A percentile compares a stretch with the other conserved stretches of the same genome.
Evolutionary conservation across 2,797 vertebrate species (phyloP).

Genomic region (Buceros bicornis): DNA sequence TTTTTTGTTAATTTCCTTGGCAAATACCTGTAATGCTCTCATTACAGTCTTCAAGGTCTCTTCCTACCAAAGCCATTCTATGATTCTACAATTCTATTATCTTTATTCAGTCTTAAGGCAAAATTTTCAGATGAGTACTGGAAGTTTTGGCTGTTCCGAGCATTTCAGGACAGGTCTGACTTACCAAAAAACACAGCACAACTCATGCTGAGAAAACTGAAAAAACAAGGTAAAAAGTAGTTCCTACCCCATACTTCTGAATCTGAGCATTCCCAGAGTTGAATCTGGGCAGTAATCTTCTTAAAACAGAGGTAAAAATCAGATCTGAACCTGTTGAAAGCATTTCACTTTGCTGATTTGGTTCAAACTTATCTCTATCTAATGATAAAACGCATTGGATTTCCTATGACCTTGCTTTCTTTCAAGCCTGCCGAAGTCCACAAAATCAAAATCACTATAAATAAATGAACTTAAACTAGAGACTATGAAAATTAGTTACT

Average conservation of each 20-base stretch:
- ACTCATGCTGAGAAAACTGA: not conserved
- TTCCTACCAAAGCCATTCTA: not conserved
- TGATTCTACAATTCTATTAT: not conserved
- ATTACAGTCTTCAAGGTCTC: not conserved
- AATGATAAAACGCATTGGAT: not conserved
- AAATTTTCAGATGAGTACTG: not conserved
- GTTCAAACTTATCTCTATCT: not conserved
- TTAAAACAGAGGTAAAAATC: not conserved
- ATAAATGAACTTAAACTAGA: conserved; percentile 42
- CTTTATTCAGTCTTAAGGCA: not conserved
- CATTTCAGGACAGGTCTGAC: not conserved
- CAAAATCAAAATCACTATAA: conserved; percentile 18
- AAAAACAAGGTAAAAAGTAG: not conserved
- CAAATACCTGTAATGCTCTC: not conserved
- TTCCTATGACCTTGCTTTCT: not conserved
- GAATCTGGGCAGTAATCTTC: not conserved
- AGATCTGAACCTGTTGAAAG: not conserved
- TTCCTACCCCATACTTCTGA: not conserved
- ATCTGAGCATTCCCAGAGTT: not conserved
- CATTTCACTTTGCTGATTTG: not conserved
- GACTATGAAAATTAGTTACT: not conserved
- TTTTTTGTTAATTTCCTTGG: not conserved
- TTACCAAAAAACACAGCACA: not conserved
- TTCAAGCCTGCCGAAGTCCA: conserved; percentile 22
- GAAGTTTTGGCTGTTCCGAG: not conserved